Conservation (phyloP, 2,797 vertebrate species). For the Diglossa cyanea region DNA sequence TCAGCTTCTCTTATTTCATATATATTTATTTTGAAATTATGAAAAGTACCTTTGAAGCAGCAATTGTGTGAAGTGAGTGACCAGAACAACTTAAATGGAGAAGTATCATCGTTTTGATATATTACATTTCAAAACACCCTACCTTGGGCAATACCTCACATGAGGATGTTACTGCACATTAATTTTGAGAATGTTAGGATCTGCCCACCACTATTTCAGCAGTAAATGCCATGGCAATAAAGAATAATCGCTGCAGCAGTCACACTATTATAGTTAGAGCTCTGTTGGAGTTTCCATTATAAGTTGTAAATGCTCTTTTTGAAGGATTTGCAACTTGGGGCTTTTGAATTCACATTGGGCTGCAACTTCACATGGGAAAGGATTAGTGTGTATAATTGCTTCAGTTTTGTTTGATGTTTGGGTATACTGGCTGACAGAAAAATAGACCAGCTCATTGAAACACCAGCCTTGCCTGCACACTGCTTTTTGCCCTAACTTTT, state of each 20-base stretch:
- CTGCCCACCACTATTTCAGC: conserved; percentile 57
- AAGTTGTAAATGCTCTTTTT: conserved; percentile 60
- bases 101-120: conserved; percentile 60
- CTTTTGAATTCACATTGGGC: conserved; percentile 59
- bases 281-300: conserved; percentile 63
- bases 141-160: conserved; percentile 44
- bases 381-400: conserved; percentile 61
- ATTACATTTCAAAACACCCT: conserved; percentile 53
- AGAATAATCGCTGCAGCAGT: conserved; percentile 55
- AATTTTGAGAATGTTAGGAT: conserved; percentile 65
- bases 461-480: neutral
- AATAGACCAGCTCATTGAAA: conserved; percentile 41
- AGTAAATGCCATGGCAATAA: conserved; percentile 67
- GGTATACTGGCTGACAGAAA: conserved; percentile 33
- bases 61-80: conserved; percentile 29
- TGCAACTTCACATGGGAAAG: conserved; percentile 41
- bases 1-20: conserved; percentile 23
- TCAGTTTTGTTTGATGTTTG: conserved; percentile 47
- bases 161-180: conserved; percentile 59
- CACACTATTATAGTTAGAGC: conserved; percentile 50
- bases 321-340: conserved; percentile 50
- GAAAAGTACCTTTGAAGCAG: conserved; percentile 49
- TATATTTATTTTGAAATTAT: conserved; percentile 65
- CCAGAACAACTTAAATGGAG: conserved; percentile 54
- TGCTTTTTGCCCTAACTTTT: conserved; percentile 39